Percentiles rank a stretch among this genome's conserved stretches.
These are phyloP conservation scores for Sarcophilus harrisii DNA, from an alignment of 2,797 vertebrate species.

Conservation along the genomic window DNA sequence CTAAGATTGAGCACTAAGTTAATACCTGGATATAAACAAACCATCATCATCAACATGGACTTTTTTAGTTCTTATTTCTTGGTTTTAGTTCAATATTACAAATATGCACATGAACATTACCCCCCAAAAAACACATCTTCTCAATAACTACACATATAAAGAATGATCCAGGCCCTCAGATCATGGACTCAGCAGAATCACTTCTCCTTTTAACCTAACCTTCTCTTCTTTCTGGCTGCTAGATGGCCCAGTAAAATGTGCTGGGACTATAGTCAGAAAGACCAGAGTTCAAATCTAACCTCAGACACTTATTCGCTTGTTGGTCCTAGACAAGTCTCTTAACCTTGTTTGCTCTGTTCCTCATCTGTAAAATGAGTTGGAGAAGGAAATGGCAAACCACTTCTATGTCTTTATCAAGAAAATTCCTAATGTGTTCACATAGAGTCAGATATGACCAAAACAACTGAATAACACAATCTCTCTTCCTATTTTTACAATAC, in stretches of 20 bases:
- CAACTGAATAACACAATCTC: not conserved
- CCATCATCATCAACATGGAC: not conserved
- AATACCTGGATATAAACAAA: not conserved
- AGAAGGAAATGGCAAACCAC: not conserved
- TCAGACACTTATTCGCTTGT: not conserved
- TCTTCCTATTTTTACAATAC: not conserved
- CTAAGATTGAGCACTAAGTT: not conserved
- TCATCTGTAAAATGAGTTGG: not conserved
- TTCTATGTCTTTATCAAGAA: not conserved
- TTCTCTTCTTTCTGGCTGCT: not conserved
- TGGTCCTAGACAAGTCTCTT: not conserved
- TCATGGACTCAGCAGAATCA: not conserved
- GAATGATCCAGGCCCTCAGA: not conserved
- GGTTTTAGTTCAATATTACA: not conserved
- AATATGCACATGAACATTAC: not conserved
- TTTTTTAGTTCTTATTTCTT: not conserved
- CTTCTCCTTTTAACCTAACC: not conserved
- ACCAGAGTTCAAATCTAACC: not conserved
- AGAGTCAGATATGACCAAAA: not conserved
- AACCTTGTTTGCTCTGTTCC: not conserved
- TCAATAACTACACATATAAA: not conserved
- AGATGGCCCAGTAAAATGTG: not conserved
- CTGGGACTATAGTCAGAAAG: not conserved
- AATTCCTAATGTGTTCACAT: not conserved
- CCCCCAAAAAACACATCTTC: not conserved